Conservation (phyloP, 2,113 vertebrate species). For the Caloenas nicobarica region DNA sequence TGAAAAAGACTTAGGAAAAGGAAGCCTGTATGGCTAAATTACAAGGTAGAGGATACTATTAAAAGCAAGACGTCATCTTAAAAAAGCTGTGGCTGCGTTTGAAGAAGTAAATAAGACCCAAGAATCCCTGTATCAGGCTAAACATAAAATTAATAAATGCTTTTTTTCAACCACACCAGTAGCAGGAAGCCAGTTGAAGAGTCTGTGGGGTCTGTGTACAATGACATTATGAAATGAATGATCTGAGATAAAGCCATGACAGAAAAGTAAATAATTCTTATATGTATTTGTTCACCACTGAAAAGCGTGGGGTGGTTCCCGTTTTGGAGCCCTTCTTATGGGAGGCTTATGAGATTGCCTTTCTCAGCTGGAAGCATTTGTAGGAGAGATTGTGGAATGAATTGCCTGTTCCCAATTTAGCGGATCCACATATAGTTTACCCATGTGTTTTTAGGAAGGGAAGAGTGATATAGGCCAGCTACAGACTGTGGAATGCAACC, state of each 20-base stretch:
- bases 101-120: neutral
- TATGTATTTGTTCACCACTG: neutral
- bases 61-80: neutral
- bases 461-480: neutral
- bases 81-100: neutral
- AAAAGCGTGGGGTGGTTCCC: neutral
- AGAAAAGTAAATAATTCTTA: neutral
- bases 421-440: neutral
- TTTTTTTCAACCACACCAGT: neutral
- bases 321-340: neutral
- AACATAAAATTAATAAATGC: neutral
- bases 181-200: neutral
- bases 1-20: neutral
- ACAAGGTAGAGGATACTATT: neutral
- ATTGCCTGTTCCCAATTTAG: neutral
- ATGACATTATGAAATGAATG: fast-evolving
- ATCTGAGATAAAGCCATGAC: neutral
- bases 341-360: neutral
- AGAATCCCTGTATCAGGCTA: neutral
- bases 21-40: neutral
- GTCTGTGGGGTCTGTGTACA: neutral
- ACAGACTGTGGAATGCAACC: neutral
- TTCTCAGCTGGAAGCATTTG: neutral
- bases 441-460: neutral
- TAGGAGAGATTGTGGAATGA: neutral